A percentile compares a stretch with the other conserved stretches of the same genome.
Evolutionary conservation across 2,113 vertebrate species (phyloP).

Genomic region (Plecturocebus donacophilus): DNA sequence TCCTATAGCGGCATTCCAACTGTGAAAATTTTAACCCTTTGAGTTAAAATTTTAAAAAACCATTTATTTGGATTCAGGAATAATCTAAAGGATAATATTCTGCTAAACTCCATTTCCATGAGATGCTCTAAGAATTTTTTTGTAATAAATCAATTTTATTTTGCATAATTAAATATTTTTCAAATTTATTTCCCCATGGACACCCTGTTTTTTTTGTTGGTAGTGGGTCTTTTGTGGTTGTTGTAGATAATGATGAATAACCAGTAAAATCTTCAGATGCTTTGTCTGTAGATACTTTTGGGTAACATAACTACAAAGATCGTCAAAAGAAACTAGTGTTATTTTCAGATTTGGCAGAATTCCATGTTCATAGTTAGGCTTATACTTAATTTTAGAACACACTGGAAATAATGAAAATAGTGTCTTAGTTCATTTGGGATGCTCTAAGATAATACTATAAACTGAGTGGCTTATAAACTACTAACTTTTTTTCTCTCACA

Average conservation of each 20-base stretch:
- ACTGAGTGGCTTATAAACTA: not conserved
- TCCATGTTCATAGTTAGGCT: not conserved
- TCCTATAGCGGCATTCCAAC: not conserved
- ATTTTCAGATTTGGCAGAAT: not conserved
- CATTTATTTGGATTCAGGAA: not conserved
- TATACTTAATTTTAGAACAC: conserved; percentile 15
- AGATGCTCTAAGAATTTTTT: not conserved
- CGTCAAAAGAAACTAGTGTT: not conserved
- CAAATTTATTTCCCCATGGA: not conserved
- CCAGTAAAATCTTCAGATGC: not conserved
- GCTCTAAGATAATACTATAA: not conserved
- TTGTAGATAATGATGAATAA: not conserved
- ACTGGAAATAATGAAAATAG: not conserved
- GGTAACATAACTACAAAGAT: not conserved
- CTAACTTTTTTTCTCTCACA: not conserved
- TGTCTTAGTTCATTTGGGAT: not conserved
- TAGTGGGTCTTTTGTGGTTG: not conserved
- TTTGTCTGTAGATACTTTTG: conserved; percentile 20
- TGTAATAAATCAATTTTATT: not conserved
- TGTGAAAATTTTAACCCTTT: not conserved
- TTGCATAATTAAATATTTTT: not conserved
- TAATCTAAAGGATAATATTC: not conserved
- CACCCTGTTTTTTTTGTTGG: not conserved
- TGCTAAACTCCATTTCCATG: not conserved
- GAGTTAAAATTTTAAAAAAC: not conserved